A percentile compares a stretch with the other conserved stretches of the same genome.
phyloP scores from a whole-genome alignment of 2,888 invertebrate species.

The Microdon myrmicae region DNA sequence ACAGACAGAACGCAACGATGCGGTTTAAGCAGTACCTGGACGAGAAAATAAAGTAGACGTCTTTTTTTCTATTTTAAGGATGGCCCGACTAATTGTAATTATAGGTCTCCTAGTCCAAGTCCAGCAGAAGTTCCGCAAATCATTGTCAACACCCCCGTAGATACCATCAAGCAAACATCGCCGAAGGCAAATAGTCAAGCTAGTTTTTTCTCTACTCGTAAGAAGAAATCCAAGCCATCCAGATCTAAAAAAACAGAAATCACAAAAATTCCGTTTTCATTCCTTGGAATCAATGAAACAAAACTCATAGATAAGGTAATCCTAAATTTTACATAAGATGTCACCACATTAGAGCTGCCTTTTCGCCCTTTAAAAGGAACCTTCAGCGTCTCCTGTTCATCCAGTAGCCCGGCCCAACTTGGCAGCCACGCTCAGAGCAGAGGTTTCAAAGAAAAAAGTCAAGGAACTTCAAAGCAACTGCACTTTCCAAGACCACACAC shows the following conservation, averaged over 20 bases:
- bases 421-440: conserved; percentile 64
- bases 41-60: conserved; percentile 18
- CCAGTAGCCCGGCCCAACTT: conserved; percentile 65
- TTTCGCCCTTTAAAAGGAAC: conserved; percentile 21
- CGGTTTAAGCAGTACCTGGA: conserved; percentile 11
- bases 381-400: conserved; percentile 61
- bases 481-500: conserved; percentile 57
- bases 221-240: conserved; percentile 30
- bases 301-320: conserved; percentile 26
- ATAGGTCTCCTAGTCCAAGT: conserved; percentile 14
- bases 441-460: conserved; percentile 62
- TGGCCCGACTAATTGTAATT: background rate
- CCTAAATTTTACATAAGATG: background rate
- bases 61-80: background rate
- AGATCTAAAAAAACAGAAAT: conserved; percentile 22
- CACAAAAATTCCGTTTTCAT: conserved; percentile 52
- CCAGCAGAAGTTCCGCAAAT: conserved; percentile 56
- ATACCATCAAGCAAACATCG: conserved; percentile 36
- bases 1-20: conserved; percentile 1
- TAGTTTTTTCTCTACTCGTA: conserved; percentile 52
- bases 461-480: conserved; percentile 61
- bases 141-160: conserved; percentile 55
- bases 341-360: background rate
- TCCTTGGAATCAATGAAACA: conserved; percentile 52
- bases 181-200: conserved; percentile 52